phyloP scores from a whole-genome alignment of 2,113 vertebrate genomes.

The Psittacula cyanocephala region DNA sequence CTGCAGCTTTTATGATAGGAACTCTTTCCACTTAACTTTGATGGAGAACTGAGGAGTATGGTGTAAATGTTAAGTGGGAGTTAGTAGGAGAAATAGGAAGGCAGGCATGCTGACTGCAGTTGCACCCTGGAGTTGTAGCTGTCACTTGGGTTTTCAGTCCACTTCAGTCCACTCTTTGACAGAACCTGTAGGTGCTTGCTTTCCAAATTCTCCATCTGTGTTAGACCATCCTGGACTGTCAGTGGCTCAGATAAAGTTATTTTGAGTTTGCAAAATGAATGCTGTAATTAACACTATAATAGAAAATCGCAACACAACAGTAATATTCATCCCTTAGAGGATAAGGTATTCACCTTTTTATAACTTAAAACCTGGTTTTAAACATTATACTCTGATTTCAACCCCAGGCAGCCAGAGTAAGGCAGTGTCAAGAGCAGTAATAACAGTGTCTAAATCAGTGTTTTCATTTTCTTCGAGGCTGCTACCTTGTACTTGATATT shows the following conservation, averaged over 20 bases:
- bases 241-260: neutral
- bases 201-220: neutral
- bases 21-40: neutral
- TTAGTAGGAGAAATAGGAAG: neutral
- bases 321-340: neutral
- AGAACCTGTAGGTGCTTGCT: neutral
- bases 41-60: neutral
- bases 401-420: neutral
- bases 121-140: neutral
- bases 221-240: neutral
- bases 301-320: rapidly evolving
- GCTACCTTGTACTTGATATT: neutral
- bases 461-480: neutral
- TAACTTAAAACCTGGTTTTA: neutral
- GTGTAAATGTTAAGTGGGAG: neutral
- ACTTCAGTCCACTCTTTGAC: neutral
- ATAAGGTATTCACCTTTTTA: neutral
- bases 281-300: rapidly evolving
- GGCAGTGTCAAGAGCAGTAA: neutral
- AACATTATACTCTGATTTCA: neutral
- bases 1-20: neutral
- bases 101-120: neutral
- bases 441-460: neutral
- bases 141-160: neutral
- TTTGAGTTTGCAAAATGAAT: neutral